Conservation (phyloP, 2,797 vertebrate genomes). For the Bradypodion ventrale region DNA sequence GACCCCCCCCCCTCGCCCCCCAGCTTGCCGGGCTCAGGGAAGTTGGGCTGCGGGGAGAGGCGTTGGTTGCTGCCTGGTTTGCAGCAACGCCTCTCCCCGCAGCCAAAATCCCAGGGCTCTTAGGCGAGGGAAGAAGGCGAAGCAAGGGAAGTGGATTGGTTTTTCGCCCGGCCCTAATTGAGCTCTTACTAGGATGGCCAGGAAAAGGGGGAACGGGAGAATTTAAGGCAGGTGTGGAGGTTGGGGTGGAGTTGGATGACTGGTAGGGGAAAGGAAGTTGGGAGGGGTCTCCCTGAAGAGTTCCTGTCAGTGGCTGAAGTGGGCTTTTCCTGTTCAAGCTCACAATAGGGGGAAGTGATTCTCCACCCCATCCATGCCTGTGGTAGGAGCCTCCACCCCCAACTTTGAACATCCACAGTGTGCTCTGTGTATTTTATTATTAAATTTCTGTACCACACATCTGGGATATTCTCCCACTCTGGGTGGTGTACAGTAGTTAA, state of each 20-base stretch:
- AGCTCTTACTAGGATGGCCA: neutral
- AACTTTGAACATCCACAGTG: too few species aligned
- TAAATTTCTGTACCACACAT: too few species aligned
- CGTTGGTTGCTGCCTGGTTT: neutral
- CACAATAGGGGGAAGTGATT: slow-evolving; percentile 48
- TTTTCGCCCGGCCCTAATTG: neutral
- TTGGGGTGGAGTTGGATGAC: neutral
- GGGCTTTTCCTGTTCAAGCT: neutral
- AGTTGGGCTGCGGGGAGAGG: neutral
- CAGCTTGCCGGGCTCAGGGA: slow-evolving; percentile 29
- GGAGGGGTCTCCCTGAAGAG: neutral
- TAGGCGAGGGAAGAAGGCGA: neutral
- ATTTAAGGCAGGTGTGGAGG: neutral
- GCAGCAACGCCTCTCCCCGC: too few species aligned
- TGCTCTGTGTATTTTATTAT: too few species aligned
- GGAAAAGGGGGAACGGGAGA: too few species aligned
- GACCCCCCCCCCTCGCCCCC: slow-evolving; percentile 50
- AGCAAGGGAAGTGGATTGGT: neutral
- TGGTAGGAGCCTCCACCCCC: neutral
- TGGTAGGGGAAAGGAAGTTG: neutral
- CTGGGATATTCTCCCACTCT: too few species aligned
- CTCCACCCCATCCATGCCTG: neutral
- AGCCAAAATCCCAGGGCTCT: too few species aligned
- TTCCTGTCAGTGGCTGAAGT: neutral
- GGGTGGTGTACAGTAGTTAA: too few species aligned